Evolutionary conservation across 2,113 vertebrate species (phyloP), one percentile per base, ranked within the genome.

Genomic region (Agapornis roseicollis): DNA sequence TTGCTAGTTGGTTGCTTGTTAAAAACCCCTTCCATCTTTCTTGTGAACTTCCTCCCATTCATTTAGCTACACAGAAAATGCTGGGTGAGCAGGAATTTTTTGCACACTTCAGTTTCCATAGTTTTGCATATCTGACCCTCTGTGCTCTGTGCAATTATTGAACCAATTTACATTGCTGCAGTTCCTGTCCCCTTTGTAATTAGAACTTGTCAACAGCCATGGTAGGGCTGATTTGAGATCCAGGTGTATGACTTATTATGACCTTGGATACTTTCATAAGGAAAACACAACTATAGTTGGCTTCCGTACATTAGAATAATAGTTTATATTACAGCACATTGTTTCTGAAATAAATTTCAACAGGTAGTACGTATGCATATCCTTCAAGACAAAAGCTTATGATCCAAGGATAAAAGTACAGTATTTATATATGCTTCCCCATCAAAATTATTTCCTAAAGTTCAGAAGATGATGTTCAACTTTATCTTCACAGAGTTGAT

Each of bases 11-110:
- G n/a, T 35, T 66, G 49, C 35, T 31, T 82, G 70, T 76, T 18
- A 37, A 81, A 86, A 91, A 68, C 37, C 2, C 2, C 31, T 79
- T 78, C 63, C n/a, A 47, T 33, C 39, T 65, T 64, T 69, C 74
- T 60, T 46, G 22, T 50, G 28, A 92, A 79, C 64, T 84, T 92
- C 94, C 93, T 91, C 27, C 23, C n/a, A 63, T 91, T 95, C 61
- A 60, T 81, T 74, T 27, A 81, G 55, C 70, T 64, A 18, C 78
- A 68, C 6, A 71, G 28, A 81, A 86, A 78, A 79, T 2, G 17
- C 44, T n/a, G 49, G 24, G 13, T 46, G 33, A 44, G 46, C 24
- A 81, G 42, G 42, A 71, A 50, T 50, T 86, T 89, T 64, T 46
- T 56, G 82, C 29, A 64, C 44, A 61, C 47, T 41, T 74, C n/a